Evolutionary conservation across 2,797 vertebrate genomes (phyloP).

Genomic region (Hydrophis major): DNA sequence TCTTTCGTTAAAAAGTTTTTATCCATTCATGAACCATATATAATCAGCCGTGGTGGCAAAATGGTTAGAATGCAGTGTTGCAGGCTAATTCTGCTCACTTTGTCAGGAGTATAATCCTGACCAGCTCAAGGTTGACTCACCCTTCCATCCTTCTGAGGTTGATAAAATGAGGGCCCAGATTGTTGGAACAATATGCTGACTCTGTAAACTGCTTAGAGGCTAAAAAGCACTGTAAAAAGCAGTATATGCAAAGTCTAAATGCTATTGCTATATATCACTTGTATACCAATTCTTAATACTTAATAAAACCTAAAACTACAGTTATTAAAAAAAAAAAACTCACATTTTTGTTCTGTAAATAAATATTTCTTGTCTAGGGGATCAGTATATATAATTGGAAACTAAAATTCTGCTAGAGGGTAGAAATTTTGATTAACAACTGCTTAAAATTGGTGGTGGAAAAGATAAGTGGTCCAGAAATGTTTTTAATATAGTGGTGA

Average conservation of each 20-base stretch:
- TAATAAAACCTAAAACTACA: not conserved
- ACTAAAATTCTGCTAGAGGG: not conserved
- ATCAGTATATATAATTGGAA: not conserved
- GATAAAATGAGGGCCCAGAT: not conserved
- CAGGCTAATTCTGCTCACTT: not conserved
- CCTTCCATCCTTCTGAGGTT: not conserved
- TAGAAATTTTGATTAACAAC: not conserved
- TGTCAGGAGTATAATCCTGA: not conserved
- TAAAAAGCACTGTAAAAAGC: not conserved
- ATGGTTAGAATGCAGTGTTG: not conserved
- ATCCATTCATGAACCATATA: not conserved
- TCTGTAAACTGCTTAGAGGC: not conserved
- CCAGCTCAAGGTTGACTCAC: not conserved
- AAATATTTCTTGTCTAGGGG: not conserved
- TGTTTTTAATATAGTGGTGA: not conserved
- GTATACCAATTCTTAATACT: not conserved
- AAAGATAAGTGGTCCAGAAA: not conserved
- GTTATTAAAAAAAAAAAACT: not conserved
- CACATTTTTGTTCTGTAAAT: not conserved
- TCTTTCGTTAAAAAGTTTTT: not conserved
- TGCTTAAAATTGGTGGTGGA: not conserved
- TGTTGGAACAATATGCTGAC: not conserved
- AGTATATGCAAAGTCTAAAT: not conserved
- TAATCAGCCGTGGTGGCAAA: not conserved
- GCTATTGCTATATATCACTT: not conserved